Evolutionary conservation across 2,113 vertebrate species (phyloP), one percentile per base, ranked within the genome.

Genomic region (Axis porcinus): DNA sequence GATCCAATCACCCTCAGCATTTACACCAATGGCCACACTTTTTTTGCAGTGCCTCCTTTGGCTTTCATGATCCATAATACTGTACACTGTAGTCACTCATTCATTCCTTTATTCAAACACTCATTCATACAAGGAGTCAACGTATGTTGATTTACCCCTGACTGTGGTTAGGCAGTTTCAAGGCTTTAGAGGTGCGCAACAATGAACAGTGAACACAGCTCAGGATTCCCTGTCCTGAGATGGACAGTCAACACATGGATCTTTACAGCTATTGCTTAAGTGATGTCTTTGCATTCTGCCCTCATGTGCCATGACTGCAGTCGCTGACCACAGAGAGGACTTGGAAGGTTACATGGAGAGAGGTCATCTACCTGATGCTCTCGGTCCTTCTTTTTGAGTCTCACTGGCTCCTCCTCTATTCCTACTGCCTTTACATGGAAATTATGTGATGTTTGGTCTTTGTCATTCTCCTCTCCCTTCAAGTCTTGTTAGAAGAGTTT

Each of bases 281-380:
- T 6, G 19, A 28, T 43, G 21, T 36, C 40, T 83, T 64, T 67
- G 40, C 28, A 15, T 8, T 14, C 36, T 58, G 16, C 17, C 50
- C 4, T 30, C 0, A 2, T 7, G 3, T 40, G 3, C 43, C 40
- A 10, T 2, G 15, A 6, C 57, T 57, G 4, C 52, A n/a, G 5
- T 9, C 47, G 47, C 12, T 60, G 45, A 33, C 33, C 19, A 1
- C 4, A 10, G 30, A 62, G 50, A 16, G 7, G n/a, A 58, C 76
- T 47, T 62, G 1, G 14, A n/a, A 64, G 10, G 15, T n/a, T 43
- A 47, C 2, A 1, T 0, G 0, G 11, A 62, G 70, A 70, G 10
- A 40, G 45, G 10, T 1, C 25, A 21, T 9, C 11, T 17, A 11
- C 2, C 1, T 19, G 6, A 54, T 76, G 33, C 36, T 50, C 6